These are phyloP conservation scores for Theonella swinhoei DNA, from an alignment of 37 sponge, comb jelly and placozoan genomes.

Conservation along the genomic window DNA sequence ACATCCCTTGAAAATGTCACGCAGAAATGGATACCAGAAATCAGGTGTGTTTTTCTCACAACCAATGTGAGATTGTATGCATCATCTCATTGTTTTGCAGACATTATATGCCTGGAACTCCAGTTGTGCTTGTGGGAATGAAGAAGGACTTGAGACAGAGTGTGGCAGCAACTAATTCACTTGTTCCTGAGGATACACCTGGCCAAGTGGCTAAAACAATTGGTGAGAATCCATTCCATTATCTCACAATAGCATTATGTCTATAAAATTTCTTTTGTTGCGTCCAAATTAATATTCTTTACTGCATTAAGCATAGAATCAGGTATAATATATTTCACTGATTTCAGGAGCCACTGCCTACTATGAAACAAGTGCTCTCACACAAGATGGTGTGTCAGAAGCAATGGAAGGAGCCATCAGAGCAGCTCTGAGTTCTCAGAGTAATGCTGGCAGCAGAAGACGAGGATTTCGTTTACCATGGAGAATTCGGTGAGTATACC, in stretches of 20 bases:
- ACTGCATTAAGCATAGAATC: too few relatives aligned
- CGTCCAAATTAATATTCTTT: too few relatives aligned
- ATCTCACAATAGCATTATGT: too few relatives aligned
- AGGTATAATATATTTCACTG: too few relatives aligned
- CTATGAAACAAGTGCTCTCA: conserved; percentile 80
- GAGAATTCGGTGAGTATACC: conserved; percentile 16
- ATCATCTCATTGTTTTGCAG: background rate
- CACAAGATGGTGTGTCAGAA: conserved; percentile 24
- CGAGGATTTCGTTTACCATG: conserved; percentile 46
- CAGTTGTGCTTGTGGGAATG: conserved; percentile 54
- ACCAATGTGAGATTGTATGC: background rate
- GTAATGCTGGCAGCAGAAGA: background rate
- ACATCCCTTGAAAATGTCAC: conserved; percentile 53
- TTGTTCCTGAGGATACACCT: conserved; percentile 30
- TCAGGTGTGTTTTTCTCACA: background rate
- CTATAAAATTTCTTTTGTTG: background rate
- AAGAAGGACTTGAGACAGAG: conserved; percentile 58
- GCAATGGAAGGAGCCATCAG: conserved; percentile 54
- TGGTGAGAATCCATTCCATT: too few relatives aligned
- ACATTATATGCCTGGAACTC: conserved; percentile 69
- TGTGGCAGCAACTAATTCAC: background rate
- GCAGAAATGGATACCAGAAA: conserved; percentile 57
- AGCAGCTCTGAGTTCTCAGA: background rate
- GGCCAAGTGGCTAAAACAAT: conserved; percentile 41
- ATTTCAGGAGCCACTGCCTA: conserved; percentile 52